These are phyloP conservation scores for Danaus plexippus DNA, from an alignment of 1,140 invertebrate species.

Conservation along the genomic window DNA sequence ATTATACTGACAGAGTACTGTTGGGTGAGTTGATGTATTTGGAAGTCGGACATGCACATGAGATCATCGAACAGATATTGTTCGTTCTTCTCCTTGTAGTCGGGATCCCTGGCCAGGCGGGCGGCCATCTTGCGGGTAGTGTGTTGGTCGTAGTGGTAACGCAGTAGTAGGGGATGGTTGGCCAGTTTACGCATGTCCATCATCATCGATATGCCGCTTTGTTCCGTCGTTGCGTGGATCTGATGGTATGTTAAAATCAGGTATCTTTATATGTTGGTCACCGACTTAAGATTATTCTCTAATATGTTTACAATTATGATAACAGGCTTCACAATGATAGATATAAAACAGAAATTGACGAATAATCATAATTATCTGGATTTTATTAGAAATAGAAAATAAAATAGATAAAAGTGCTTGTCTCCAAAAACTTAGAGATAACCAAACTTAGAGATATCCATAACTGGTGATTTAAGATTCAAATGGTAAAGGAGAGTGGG, in stretches of 20 bases:
- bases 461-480: background rate
- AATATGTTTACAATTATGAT: no score
- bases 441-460: no score
- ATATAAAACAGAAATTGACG: no score
- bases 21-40: conserved; percentile 85
- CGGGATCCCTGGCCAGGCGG: conserved; percentile 78
- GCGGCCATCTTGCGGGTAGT: conserved; percentile 81
- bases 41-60: conserved; percentile 90
- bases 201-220: conserved; percentile 84
- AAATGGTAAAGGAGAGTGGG: no score
- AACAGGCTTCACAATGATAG: no score
- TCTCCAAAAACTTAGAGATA: no score
- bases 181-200: conserved; percentile 91
- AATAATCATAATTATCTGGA: no score
- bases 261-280: no score
- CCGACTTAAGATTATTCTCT: no score
- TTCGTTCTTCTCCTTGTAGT: conserved; percentile 85
- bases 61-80: conserved; percentile 92
- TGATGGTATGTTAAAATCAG: conserved; percentile 12
- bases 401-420: no score
- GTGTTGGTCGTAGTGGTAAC: conserved; percentile 84
- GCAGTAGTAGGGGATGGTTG: conserved; percentile 89
- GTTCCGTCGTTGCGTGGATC: conserved; percentile 68
- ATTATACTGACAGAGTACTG: conserved; percentile 73
- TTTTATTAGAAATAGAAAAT: no score